Base-by-base conservation (phyloP, 2,113 vertebrate species). In the Coryphaenoides rupestris region DNA sequence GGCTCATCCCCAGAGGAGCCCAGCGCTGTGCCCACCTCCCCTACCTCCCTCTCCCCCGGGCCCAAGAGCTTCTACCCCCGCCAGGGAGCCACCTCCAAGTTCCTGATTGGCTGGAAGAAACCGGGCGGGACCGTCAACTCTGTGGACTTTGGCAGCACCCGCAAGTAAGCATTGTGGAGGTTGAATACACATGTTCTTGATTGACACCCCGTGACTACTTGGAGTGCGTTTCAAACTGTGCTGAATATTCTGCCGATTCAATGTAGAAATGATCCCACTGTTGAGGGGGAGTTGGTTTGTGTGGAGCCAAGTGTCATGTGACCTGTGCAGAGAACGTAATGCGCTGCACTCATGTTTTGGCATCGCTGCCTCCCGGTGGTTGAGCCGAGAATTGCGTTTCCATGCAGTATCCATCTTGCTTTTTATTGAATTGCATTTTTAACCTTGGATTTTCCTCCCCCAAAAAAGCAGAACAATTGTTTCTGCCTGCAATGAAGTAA, bases 41-140 rank as follows among this genome's bases (percentile, higher is more conserved):
- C 91, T 13, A 92, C 88, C 63, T 90, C 91, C 1, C 91, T 93
- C 46, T 93, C 94, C 0, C 93, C 93, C 0, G 94, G 92, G n/a
- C 90, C 92, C 66, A 94, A 96, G 83, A 98, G 92, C 73, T 99
- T 98, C 92, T 99, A 98, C 81, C 96, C 96, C 21, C 95, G 97
- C 60, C 97, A 99, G 81, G 97, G 97, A 21, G 95, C 97, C 47
- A 99, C 96, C 52, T 98, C 96, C 72, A 99, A 98, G 89, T 99
- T 95, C 87, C 90, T 99, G 75, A 99, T 98, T 0, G 97, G 97
- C 77, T 99, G 97, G 97, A 98, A 94, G 83, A 99, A 99, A 74
- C 97, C 97, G 0, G 97, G 97, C 72, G 94, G 96, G 80, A 97
- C 95, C 62, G 96, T 98, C 86, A 99, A 98, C 91, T 96, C 96